phyloP scores from a whole-genome alignment of 2,113 vertebrate species.

The Megaleporinus macrocephalus region DNA sequence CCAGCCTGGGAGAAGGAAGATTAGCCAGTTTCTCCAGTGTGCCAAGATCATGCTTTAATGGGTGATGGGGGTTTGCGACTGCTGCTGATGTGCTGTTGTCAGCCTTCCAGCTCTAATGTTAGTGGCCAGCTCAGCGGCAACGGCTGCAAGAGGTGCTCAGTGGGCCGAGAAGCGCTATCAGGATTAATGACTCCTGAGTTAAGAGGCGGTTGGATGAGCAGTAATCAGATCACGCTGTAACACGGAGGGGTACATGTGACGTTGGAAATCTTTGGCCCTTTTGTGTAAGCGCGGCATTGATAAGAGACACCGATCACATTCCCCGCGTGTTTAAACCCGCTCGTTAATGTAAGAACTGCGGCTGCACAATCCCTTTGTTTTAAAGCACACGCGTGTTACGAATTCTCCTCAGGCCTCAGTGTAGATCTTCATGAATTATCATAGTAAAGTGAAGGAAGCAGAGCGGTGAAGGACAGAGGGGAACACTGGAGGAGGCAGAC shows the following conservation, averaged over 20 bases:
- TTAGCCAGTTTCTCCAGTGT: neutral
- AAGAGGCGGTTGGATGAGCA: constrained; percentile 15
- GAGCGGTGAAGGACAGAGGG: neutral
- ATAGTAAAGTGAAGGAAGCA: constrained; percentile 4
- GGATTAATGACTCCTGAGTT: neutral
- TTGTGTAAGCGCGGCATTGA: neutral
- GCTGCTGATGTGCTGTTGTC: neutral
- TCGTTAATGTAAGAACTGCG: neutral
- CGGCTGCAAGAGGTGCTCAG: neutral
- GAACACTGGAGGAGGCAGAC: constrained; percentile 2
- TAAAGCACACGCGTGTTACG: neutral
- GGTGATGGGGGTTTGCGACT: neutral
- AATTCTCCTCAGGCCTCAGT: neutral
- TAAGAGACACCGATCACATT: constrained; percentile 5
- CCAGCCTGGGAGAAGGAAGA: neutral
- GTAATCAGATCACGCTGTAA: constrained; percentile 17
- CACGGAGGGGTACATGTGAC: neutral
- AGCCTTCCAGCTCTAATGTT: neutral
- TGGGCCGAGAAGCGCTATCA: neutral
- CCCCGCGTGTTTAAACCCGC: neutral
- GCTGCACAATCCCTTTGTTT: neutral
- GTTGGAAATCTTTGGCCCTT: neutral
- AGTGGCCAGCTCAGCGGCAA: neutral
- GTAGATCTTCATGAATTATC: neutral
- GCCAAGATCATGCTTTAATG: neutral